Evolutionary conservation across 1,140 invertebrate genomes (phyloP).

Genomic region (Penaeus indicus): DNA sequence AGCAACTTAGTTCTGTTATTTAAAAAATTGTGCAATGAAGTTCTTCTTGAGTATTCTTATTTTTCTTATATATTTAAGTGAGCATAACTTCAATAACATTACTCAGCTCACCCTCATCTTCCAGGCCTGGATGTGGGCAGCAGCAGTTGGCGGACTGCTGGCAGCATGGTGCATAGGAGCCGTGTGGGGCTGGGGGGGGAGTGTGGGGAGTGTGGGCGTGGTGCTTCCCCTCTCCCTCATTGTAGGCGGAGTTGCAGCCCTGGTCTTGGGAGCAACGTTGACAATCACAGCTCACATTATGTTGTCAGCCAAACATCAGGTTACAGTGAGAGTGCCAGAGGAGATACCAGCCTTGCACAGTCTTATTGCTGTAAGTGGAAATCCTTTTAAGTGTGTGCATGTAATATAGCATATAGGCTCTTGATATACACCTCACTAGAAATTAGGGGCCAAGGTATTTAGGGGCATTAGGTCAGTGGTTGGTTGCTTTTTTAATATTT

Average conservation of each 20-base stretch:
- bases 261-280: slow-evolving; percentile 56
- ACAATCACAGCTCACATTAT: slow-evolving; percentile 56
- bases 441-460: too few species aligned
- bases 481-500: too few species aligned
- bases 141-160: slow-evolving; percentile 45
- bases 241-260: slow-evolving; percentile 49
- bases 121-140: slow-evolving; percentile 58
- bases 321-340: slow-evolving; percentile 67
- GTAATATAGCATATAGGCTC: too few species aligned
- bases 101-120: background rate
- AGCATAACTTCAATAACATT: background rate
- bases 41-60: too few species aligned
- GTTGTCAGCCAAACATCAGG: slow-evolving; percentile 59
- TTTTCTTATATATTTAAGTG: background rate
- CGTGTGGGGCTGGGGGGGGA: slow-evolving; percentile 56
- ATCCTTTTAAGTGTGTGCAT: background rate
- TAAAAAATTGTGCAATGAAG: background rate
- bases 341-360: slow-evolving; percentile 60
- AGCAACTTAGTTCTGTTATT: too few species aligned
- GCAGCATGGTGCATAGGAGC: slow-evolving; percentile 42
- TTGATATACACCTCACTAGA: background rate
- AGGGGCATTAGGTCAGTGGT: too few species aligned
- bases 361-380: slow-evolving; percentile 48
- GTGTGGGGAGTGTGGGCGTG: slow-evolving; percentile 30
- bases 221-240: slow-evolving; percentile 56